These are phyloP conservation scores for Mantis religiosa DNA, from an alignment of 2,888 invertebrate species.

Conservation along the genomic window DNA sequence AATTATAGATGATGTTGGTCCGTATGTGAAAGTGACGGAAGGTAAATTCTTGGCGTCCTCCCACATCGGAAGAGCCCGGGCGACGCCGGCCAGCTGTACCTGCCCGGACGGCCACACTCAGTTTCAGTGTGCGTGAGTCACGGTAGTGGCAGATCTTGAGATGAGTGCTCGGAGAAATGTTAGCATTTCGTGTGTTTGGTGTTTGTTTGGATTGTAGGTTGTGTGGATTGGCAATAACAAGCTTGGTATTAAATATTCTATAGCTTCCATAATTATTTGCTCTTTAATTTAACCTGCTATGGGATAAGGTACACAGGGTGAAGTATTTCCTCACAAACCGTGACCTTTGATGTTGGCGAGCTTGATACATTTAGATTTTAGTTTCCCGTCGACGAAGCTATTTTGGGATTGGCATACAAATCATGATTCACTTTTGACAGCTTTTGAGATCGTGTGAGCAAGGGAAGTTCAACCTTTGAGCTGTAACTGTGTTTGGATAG, in stretches of 20 bases:
- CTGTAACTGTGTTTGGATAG: no score
- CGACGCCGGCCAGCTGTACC: neutral
- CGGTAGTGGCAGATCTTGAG: no score
- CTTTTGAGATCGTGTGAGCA: no score
- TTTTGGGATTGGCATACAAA: neutral
- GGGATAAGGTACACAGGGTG: neutral
- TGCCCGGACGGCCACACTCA: neutral
- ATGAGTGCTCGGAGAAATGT: no score
- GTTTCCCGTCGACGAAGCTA: neutral
- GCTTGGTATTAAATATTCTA: neutral
- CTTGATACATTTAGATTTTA: neutral
- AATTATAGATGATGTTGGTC: no score
- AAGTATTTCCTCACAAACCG: neutral
- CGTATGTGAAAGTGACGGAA: no score
- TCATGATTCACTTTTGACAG: neutral
- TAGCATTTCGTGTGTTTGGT: no score
- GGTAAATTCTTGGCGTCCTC: neutral
- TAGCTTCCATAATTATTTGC: no score
- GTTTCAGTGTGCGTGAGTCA: neutral
- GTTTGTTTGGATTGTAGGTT: no score
- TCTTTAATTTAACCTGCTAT: neutral
- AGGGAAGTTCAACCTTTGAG: no score
- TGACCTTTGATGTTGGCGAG: neutral
- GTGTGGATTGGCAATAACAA: neutral
- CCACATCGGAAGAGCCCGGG: neutral